phyloP scores from a whole-genome alignment of 2,113 vertebrate species.

The Anser cygnoides region DNA sequence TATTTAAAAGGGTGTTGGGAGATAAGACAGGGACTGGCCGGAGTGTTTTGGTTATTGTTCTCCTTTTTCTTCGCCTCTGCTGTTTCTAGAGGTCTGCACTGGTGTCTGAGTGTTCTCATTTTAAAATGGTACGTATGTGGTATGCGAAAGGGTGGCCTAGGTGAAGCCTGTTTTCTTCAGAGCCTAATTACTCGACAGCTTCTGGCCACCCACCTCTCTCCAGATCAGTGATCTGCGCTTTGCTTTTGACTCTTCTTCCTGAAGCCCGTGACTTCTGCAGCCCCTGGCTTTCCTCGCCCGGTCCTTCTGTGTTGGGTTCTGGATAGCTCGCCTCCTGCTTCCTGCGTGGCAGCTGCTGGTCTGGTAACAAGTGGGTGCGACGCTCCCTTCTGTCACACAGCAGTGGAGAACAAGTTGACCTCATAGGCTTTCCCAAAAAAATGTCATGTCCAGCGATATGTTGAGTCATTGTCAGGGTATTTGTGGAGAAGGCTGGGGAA shows the following conservation, averaged over 20 bases:
- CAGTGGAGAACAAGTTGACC: background rate
- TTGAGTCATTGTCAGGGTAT: background rate
- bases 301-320: background rate
- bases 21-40: background rate
- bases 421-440: background rate
- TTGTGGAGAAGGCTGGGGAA: background rate
- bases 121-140: background rate
- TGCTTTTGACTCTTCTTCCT: background rate
- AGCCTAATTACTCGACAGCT: background rate
- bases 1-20: background rate
- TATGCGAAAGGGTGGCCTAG: background rate
- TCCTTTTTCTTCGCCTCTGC: background rate
- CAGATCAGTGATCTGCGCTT: background rate
- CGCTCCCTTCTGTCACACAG: background rate
- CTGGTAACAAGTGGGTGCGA: background rate
- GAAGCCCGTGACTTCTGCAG: background rate
- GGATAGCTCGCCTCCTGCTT: background rate
- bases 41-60: background rate
- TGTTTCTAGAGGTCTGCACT: background rate
- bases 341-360: background rate
- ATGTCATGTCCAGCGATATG: background rate
- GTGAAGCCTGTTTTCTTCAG: background rate
- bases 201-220: background rate
- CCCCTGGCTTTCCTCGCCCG: background rate
- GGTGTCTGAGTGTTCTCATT: background rate